Base-by-base conservation (phyloP, 1,140 invertebrate genomes). In the Bombus vancouverensis region DNA sequence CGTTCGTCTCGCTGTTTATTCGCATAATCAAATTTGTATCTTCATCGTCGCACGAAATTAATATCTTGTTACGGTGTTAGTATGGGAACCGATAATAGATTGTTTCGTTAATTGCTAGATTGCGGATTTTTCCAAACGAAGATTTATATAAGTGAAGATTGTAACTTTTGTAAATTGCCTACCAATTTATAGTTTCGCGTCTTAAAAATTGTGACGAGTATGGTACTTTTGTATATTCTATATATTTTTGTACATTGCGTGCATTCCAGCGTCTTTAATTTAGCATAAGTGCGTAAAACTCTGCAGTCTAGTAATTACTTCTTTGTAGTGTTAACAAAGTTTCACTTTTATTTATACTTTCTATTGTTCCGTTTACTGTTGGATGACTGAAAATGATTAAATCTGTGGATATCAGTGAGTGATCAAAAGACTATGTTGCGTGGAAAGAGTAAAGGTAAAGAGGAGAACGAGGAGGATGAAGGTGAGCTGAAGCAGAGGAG, bases 401-500 rank as follows among this genome's bases (percentile, higher is more conserved):
- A 34, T 42, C 32, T 3, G 22, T 53, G 74, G 53, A 57, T 28
- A 70, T 42, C 5, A 59, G 68, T 44, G 59, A 3, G 34, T 37
- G 18, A 39, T 47, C 10, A 44, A 47, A 47, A 44, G 25, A 34
- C n/a, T 18, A 95, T 95, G 95, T 83, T 95, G 39, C 93, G 94
- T 32, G 90, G 89, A 2, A 93, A 93, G 79, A 71, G 78, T 18
- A 94, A 92, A 77, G 77, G 22, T 66, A 93, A 91, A 77, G 82
- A 77, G 28, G 88, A 87, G 57, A 88, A 80, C 70, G 92, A 91
- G 9, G 89, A 91, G 1, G 88, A 90, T n/a, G 77, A 85, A 42
- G 81, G 81, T 9, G 92, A 93, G 44, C 42, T 76, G 3, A 94
- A 95, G 34, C 94, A 95, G 81, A 91, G 96, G 78, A 95, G 95